Percentiles rank a stretch among this genome's conserved stretches.
phyloP scores from a whole-genome alignment of 2,113 vertebrate species.

The Ancistrus triradiatus region DNA sequence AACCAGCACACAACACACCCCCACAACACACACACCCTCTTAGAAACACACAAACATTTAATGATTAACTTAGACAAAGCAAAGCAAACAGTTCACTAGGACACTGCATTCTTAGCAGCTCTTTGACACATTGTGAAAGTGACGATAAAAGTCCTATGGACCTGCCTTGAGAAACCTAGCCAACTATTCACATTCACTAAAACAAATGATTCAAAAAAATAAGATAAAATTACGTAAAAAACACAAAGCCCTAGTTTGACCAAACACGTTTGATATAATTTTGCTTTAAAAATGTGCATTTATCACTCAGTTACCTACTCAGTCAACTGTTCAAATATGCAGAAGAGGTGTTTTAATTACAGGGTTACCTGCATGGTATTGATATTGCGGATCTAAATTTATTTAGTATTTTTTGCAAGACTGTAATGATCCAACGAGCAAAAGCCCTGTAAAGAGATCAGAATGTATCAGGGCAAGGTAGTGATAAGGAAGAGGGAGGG shows the following conservation, averaged over 20 bases:
- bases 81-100: slow-evolving; percentile 46
- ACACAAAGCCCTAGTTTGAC: not conserved
- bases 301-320: not conserved
- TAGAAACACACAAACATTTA: slow-evolving; percentile 35
- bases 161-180: slow-evolving; percentile 32
- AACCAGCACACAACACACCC: slow-evolving; percentile 1
- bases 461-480: slow-evolving; percentile 35
- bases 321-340: no score
- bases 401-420: no score
- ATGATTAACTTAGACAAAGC: slow-evolving; percentile 46
- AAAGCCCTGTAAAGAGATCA: slow-evolving; percentile 19
- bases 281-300: not conserved
- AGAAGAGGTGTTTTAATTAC: no score
- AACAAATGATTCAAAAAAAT: no score
- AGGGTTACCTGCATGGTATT: no score
- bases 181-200: no score
- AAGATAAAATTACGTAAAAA: slow-evolving; percentile 1
- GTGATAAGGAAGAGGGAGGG: slow-evolving; percentile 51
- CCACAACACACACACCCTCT: slow-evolving; percentile 3
- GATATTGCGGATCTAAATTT: no score
- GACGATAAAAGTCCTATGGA: slow-evolving; percentile 26
- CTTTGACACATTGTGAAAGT: slow-evolving; percentile 37
- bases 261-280: not conserved
- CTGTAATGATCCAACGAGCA: not conserved
- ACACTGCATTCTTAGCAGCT: slow-evolving; percentile 44